Base-by-base conservation (phyloP, 2,113 vertebrate genomes). In the Zapus hudsonius region DNA sequence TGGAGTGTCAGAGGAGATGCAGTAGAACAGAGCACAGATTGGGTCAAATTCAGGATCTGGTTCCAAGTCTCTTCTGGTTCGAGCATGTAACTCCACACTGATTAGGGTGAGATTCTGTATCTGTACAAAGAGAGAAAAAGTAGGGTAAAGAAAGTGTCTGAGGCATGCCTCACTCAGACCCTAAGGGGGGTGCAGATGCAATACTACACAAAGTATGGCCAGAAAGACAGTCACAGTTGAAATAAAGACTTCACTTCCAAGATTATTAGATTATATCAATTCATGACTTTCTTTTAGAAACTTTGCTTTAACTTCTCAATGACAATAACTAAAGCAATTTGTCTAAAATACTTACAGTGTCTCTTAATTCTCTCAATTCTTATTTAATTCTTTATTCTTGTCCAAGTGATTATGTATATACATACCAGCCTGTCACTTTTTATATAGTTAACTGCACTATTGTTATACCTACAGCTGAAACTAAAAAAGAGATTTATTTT, bases 11-110 rank as follows among this genome's bases (percentile, higher is more conserved):
- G 98, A 99, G 64, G 98, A 99, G 95, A 99, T 96, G 98, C 99
- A 99, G 98, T 99, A 99, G 98, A 99, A 99, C 94, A 99, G 98
- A 98, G 99, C 99, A 99, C 99, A 99, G 97, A 99, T 98, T 0
- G 99, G 99, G 96, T 99, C 99, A 96, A 99, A 99, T 97, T 99
- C 99, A 2, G 99, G 99, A 97, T 99, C 99, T 72, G 99, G 98
- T 89, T 99, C 98, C 90, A 99, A 98, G 98, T 99, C 99, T 81
- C 99, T 97, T 76, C 99, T 98, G 67, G 98, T 99, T 97, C 99
- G 98, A 84, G 99, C 99, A 94, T 99, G 99, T 81, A 99, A 98
- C 95, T 99, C 99, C 99, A 99, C 98, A 94, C 98, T 98, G 98
- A 99, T 99, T 79, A 99, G 96, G 20, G 99, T 99, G 52, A 99